Base-by-base conservation (phyloP, 2,888 invertebrate genomes). In the Schrankia costaestrigalis region DNA sequence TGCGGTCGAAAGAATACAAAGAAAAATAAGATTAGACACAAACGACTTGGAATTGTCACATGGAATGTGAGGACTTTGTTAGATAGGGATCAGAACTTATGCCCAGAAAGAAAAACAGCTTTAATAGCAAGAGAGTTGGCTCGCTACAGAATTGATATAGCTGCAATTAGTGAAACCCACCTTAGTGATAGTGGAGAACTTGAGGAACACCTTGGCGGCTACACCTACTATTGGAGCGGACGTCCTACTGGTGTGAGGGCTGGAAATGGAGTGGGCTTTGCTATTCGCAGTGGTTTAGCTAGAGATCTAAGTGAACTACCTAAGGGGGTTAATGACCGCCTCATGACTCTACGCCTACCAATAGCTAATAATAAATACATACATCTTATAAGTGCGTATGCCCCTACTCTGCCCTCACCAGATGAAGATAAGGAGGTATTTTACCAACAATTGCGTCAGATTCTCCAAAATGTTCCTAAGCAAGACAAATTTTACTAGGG, bases 41-140 rank as follows among this genome's bases (percentile, higher is more conserved):
- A 25, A 12, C n/a, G 6, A 25, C 25, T 14, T n/a, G 8, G 14
- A 12, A n/a, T 25, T 7, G 25, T 14, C 14, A 25, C 25, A 8
- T 25, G 17, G 17, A 17, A 25, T 12, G 25, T 25, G 7, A 10
- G 25, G n/a, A 25, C 14, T 11, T 11, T 23, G 11, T 7, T 23
- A 2, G 23, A 23, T 5, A 23, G 8, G 14, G 26, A 17, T 7
- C 11, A n/a, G 6, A 45, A 45, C 27, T 11, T 38, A 26, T 45
- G 48, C 19, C 42, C 45, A 8, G 48, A 49, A 19, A 26, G 48
- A 22, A 45, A 41, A 30, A 45, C 35, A 11, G 35, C 40, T 12
- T 21, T 44, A 2, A 37, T 44, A 26, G 44, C 44, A 6, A 12
- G 44, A 11, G 41, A 45, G 27, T 17, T 45, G 19, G 5, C 9